Evolutionary conservation across 2,797 vertebrate species (phyloP), one percentile per base, ranked within the genome.

Genomic region (Rhynchotus rufescens): DNA sequence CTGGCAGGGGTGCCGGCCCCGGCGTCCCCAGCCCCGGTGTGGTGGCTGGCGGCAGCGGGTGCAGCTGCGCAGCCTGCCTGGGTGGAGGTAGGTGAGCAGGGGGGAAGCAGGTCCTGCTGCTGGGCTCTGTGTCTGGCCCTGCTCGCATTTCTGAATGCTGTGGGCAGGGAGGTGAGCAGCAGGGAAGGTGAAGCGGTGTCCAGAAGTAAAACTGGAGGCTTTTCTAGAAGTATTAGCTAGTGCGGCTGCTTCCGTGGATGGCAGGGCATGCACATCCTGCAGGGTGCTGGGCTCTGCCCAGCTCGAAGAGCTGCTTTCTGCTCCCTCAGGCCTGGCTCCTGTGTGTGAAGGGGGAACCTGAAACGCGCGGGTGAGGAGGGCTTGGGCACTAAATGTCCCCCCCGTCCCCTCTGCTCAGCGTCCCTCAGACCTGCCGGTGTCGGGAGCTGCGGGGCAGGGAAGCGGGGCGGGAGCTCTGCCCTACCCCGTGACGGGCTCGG

Each of bases 401-500:
- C 65, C 72, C 72, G 3, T 8, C 26, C 20, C 8, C 16, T 64
- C 40, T 60, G n/a, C 56, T 77, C 32, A 71, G 68, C 61, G 64
- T 57, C 65, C 80, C 21, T 2, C 10, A n/a, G 44, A 71, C 76
- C 38, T 6, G 12, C 42, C 6, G 42, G 12, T 44, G 42, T 8
- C 10, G 15, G 15, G 42, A 6, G 1, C 2, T 9, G n/a, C 45
- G 42, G 51, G 36, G 34, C 42, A 40, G 26, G 3, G 1, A 80
- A 47, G 23, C 73, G 84, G 36, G 56, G 65, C 44, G 59, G 71
- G 64, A 69, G 71, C 57, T 69, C 60, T 93, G 36, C 66, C 19
- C 0, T 11, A 30, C 19, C 65, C 67, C 34, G 68, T 84, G 59
- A 69, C 54, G 57, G 45, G 17, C 1, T 0, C 0, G 1, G 34